A percentile compares a stretch with the other conserved stretches of the same genome.
These are phyloP conservation scores for Nebria salina DNA, from an alignment of 2,888 invertebrate genomes.

Conservation along the genomic window DNA sequence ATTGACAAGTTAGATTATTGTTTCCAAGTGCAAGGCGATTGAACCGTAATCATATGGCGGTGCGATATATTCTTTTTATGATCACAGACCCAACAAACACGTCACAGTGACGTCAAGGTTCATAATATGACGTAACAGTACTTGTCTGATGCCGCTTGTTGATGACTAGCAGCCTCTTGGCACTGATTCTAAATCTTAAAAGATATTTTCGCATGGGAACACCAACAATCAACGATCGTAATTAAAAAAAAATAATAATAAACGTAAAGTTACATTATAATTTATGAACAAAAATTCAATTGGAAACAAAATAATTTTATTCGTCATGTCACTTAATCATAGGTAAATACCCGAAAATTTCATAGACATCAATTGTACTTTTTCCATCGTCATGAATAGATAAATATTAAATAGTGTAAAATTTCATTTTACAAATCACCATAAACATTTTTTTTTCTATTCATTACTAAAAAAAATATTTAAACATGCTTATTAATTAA, in stretches of 20 bases:
- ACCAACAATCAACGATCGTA: too few relatives aligned
- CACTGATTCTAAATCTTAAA: too few relatives aligned
- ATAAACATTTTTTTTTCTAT: background rate
- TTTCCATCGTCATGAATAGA: background rate
- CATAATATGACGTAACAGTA: background rate
- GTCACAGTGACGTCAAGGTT: constrained; percentile 13
- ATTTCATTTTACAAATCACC: background rate
- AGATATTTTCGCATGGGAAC: too few relatives aligned
- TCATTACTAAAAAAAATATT: background rate
- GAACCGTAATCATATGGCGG: background rate
- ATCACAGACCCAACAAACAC: background rate
- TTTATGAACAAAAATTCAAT: background rate
- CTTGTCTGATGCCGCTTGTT: background rate
- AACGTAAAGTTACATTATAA: too few relatives aligned
- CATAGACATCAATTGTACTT: background rate
- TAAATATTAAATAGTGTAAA: background rate
- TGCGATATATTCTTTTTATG: background rate
- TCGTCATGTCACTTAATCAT: background rate
- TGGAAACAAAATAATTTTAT: background rate
- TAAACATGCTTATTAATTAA: background rate
- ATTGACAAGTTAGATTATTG: background rate
- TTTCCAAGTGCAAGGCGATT: constrained; percentile 16
- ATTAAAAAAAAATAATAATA: too few relatives aligned
- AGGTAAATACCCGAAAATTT: background rate
- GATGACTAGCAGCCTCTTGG: too few relatives aligned